Evolutionary conservation across 30 jellyfish, hydroid and myxozoan genomes (phyloP), one percentile per base, ranked within the genome.

Genomic region (Aurelia coerulea): DNA sequence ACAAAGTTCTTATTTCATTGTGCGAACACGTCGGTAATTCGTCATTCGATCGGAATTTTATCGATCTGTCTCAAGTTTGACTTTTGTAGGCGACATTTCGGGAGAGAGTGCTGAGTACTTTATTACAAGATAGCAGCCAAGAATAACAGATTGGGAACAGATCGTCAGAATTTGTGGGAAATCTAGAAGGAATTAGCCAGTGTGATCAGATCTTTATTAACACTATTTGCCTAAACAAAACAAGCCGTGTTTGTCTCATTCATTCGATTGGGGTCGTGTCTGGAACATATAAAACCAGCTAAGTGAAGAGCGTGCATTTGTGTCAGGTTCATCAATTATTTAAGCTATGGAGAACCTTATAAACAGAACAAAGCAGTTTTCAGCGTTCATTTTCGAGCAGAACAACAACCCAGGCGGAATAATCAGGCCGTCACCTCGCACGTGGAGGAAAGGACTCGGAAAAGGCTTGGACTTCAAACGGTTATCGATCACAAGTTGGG

Each of bases 401-500:
- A 72, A 68, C 87, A 83, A 46, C 87, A 78, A 62, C 66, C 86
- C 76, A 51, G 83, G 69, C n/a, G 79, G 50, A 16, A 29, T 23
- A 31, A 19, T 41, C 32, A 78, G 89, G 89, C 89, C 89, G 32
- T 78, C 89, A 46, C 89, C 92, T 13, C 86, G 92, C 83, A 73
- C 85, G 92, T 83, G 92, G 83, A 68, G 77, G 42, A 83, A 73
- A 70, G 92, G 73, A 62, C 76, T 69, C 79, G 3, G 9, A 58
- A 46, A 23, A 65, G 76, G 76, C 8, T 65, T 65, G 62, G 66
- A 89, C 42, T 89, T 89, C 90, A 89, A 81, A 74, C 58, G 97
- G 41, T 68, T 89, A 12, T 89, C 97, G 16, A 49, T 84, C 39
- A 65, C 92, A 8, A 76, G 92, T 56, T 89, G 91, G 91, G 97